These are phyloP conservation scores for Zonitis immaculata DNA, from an alignment of 2,888 invertebrate genomes.

Conservation along the genomic window DNA sequence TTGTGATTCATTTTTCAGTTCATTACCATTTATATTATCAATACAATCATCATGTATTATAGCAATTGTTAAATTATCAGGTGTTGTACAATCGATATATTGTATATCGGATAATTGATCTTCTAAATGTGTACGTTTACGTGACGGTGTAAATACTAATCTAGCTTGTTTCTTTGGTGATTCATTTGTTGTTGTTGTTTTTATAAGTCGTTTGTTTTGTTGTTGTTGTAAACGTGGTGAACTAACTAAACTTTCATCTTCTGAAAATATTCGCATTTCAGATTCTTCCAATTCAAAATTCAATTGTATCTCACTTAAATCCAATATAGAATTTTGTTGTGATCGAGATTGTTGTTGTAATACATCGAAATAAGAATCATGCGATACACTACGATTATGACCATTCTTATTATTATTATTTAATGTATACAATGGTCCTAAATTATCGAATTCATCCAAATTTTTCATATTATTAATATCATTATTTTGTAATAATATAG, in stretches of 20 bases:
- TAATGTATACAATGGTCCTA: slow-evolving; percentile 49
- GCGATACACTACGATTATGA: slow-evolving; percentile 63
- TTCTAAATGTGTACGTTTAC: slow-evolving; percentile 67
- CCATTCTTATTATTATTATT: slow-evolving; percentile 50
- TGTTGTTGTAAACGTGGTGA: slow-evolving; percentile 54
- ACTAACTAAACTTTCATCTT: slow-evolving; percentile 69
- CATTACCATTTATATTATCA: slow-evolving; percentile 17
- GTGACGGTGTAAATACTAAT: slow-evolving; percentile 51
- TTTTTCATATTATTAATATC: slow-evolving; percentile 25
- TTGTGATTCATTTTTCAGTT: slow-evolving; percentile 46
- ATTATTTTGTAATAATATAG: slow-evolving; percentile 35
- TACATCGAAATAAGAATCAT: slow-evolving; percentile 90
- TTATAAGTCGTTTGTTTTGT: slow-evolving; percentile 51
- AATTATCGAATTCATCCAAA: slow-evolving; percentile 39
- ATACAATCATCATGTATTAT: slow-evolving; percentile 38
- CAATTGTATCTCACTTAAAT: slow-evolving; percentile 78
- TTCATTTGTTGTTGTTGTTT: slow-evolving; percentile 55
- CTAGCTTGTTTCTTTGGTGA: slow-evolving; percentile 60
- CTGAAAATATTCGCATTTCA: slow-evolving; percentile 84
- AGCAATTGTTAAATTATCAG: slow-evolving; percentile 55
- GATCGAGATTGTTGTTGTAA: slow-evolving; percentile 52
- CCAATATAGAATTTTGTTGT: slow-evolving; percentile 52
- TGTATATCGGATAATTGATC: slow-evolving; percentile 74
- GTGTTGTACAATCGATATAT: slow-evolving; percentile 76
- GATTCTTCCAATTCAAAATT: slow-evolving; percentile 81